These are phyloP conservation scores for Ecdyonurus torrentis DNA, from an alignment of 2,888 invertebrate genomes.

Conservation along the genomic window DNA sequence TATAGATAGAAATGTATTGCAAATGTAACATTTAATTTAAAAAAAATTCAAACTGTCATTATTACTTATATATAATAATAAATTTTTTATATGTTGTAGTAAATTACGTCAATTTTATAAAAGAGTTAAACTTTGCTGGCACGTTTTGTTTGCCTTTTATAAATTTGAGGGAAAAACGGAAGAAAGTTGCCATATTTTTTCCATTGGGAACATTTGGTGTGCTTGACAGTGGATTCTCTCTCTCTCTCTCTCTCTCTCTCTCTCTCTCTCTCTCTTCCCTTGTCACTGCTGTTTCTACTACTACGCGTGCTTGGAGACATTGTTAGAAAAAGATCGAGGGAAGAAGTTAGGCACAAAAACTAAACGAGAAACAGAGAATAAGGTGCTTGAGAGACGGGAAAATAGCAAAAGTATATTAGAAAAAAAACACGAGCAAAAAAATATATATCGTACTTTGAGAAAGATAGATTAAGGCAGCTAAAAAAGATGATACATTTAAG, in stretches of 20 bases:
- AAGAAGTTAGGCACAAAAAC: not conserved
- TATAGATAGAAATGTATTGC: no score
- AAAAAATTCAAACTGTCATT: no score
- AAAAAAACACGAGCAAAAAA: not conserved
- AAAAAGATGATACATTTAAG: not conserved
- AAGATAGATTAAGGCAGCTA: not conserved
- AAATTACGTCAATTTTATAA: not conserved
- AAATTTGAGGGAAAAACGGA: not conserved
- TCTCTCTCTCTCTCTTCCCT: not conserved
- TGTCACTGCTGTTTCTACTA: no score
- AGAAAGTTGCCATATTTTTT: not conserved
- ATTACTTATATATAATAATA: no score
- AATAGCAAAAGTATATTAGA: not conserved
- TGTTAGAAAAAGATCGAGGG: not conserved
- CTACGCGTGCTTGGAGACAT: not conserved
- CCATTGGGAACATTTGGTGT: not conserved
- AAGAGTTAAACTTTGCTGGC: not conserved
- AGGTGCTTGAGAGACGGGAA: not conserved
- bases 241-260: not conserved
- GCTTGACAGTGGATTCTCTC: not conserved
- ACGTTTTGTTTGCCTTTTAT: not conserved
- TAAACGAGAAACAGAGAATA: not conserved
- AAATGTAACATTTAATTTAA: no score
- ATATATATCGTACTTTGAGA: not conserved
- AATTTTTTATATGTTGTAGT: no score